These are phyloP conservation scores for Thermophis baileyi DNA, from an alignment of 2,113 vertebrate genomes.

Conservation along the genomic window DNA sequence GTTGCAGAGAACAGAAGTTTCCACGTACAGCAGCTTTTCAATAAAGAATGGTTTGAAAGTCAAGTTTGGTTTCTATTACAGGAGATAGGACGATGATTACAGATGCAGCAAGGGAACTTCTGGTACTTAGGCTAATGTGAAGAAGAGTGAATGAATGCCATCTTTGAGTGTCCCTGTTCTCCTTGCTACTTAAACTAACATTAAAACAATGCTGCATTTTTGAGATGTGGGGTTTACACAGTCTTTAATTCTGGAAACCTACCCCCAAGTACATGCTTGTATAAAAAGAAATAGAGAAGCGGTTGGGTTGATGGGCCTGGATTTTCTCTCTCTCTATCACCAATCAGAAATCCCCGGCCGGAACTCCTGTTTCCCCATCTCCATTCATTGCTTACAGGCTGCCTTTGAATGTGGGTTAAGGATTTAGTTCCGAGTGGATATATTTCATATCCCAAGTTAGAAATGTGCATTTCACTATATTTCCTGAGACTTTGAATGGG, in stretches of 20 bases:
- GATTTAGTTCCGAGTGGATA: background rate
- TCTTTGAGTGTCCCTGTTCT: background rate
- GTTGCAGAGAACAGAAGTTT: background rate
- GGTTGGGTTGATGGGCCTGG: background rate
- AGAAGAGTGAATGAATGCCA: background rate
- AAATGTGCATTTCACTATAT: background rate
- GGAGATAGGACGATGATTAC: background rate
- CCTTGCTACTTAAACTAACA: background rate
- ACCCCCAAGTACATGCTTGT: background rate
- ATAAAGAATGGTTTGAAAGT: constrained; percentile 1
- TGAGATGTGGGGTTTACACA: background rate
- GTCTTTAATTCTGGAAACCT: background rate
- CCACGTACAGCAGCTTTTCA: background rate
- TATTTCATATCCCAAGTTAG: background rate
- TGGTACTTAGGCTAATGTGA: background rate
- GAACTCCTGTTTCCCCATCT: background rate
- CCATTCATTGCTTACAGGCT: background rate
- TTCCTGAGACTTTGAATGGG: background rate
- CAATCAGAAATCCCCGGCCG: background rate
- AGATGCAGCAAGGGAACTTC: background rate
- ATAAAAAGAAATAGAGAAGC: background rate
- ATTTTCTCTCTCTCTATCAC: background rate
- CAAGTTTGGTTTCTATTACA: background rate
- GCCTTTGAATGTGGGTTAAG: background rate
- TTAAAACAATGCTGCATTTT: no score